Percentiles rank a stretch among this genome's conserved stretches.
These are phyloP conservation scores for Mamestra brassicae DNA, from an alignment of 2,888 invertebrate genomes.

Conservation along the genomic window DNA sequence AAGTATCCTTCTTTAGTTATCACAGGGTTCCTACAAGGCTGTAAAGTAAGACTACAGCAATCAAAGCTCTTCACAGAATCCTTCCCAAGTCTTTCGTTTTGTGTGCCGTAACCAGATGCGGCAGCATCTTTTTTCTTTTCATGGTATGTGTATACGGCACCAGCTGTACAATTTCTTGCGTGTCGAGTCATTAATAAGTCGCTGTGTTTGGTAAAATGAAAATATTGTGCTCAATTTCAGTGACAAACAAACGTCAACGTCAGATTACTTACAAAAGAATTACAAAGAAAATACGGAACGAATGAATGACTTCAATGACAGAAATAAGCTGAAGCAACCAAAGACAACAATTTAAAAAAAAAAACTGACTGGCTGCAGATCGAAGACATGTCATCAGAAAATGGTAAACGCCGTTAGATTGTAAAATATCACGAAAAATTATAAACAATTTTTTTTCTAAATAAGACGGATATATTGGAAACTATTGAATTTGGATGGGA, in stretches of 20 bases:
- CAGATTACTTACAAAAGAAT: background rate
- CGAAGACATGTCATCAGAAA: too few species aligned
- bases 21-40: constrained; percentile 98
- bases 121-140: constrained; percentile 99
- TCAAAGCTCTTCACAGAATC: constrained; percentile 98
- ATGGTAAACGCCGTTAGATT: too few species aligned
- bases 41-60: constrained; percentile 98
- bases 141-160: constrained; percentile 99
- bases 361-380: too few species aligned
- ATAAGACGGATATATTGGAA: too few species aligned
- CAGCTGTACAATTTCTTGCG: constrained; percentile 99
- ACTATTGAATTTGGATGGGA: too few species aligned
- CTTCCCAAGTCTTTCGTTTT: constrained; percentile 96
- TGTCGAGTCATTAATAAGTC: constrained; percentile 95
- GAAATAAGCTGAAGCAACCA: background rate
- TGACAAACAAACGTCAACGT: constrained; percentile 7
- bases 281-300: background rate
- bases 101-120: constrained; percentile 98
- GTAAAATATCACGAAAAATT: too few species aligned
- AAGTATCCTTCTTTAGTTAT: constrained; percentile 96
- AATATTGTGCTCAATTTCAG: background rate
- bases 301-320: background rate
- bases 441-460: too few species aligned
- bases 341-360: background rate
- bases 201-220: background rate